Conservation (phyloP, 2,113 vertebrate genomes). For the Rhadina sibilatrix region DNA sequence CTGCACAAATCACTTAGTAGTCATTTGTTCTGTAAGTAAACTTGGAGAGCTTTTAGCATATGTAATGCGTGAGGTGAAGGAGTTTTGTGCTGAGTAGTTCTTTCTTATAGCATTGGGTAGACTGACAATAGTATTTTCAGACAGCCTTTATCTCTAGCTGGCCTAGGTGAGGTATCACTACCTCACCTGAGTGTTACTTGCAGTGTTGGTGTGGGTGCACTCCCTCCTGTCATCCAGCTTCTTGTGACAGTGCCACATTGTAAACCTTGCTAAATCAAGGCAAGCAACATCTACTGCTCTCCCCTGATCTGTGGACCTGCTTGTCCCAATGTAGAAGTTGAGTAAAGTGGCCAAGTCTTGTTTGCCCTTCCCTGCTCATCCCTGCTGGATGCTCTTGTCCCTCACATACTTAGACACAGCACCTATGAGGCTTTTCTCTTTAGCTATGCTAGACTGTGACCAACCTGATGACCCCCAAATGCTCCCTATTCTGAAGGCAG, state of each 20-base stretch:
- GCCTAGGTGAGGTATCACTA: fast-evolving
- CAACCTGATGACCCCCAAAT: not conserved
- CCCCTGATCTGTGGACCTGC: not conserved
- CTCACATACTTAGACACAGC: not conserved
- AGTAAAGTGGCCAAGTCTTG: not conserved
- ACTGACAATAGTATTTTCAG: not conserved
- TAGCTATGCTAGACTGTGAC: not conserved
- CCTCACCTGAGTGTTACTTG: fast-evolving
- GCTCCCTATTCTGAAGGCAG: not conserved
- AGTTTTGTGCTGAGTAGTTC: not conserved
- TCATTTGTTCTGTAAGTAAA: slow-evolving; percentile 19
- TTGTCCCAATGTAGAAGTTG: not conserved
- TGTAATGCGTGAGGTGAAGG: not conserved
- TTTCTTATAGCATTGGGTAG: not conserved
- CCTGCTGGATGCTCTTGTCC: not conserved
- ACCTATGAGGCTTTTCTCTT: not conserved
- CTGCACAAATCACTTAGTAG: not conserved
- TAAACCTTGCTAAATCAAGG: not conserved
- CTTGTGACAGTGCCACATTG: not conserved
- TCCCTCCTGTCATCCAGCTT: not conserved
- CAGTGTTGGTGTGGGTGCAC: not conserved
- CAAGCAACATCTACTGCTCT: not conserved
- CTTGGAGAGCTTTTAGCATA: not conserved
- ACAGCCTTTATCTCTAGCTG: not conserved
- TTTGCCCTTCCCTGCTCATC: not conserved